phyloP scores from a whole-genome alignment of 2,113 vertebrate species.

The Microcebus tavaratra region DNA sequence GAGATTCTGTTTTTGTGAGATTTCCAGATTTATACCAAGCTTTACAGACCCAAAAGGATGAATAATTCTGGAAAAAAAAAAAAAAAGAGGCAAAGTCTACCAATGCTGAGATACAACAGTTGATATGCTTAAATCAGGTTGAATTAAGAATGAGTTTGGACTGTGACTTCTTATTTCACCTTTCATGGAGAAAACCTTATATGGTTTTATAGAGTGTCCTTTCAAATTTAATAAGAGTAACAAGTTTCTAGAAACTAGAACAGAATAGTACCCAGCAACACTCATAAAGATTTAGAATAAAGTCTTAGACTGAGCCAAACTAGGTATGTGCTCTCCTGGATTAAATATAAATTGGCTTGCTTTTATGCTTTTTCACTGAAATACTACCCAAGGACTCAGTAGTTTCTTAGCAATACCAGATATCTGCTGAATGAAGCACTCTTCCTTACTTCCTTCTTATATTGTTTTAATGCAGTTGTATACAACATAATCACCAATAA shows the following conservation, averaged over 20 bases:
- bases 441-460: background rate
- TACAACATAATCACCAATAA: background rate
- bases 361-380: background rate
- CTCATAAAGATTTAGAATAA: conserved; percentile 22
- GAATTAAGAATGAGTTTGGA: background rate
- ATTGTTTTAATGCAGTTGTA: conserved; percentile 23
- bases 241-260: background rate
- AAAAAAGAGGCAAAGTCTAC: background rate
- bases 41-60: conserved; percentile 21
- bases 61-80: background rate
- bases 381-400: background rate
- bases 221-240: background rate
- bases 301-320: background rate
- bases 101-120: background rate
- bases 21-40: conserved; percentile 59
- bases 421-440: background rate
- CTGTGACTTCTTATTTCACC: background rate
- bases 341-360: background rate
- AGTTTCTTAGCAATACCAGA: background rate
- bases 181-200: background rate
- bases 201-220: background rate
- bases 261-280: background rate
- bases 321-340: background rate
- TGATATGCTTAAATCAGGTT: background rate
- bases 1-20: conserved; percentile 63